These are phyloP conservation scores for Meda fulgida DNA, from an alignment of 2,797 vertebrate species.

Conservation along the genomic window DNA sequence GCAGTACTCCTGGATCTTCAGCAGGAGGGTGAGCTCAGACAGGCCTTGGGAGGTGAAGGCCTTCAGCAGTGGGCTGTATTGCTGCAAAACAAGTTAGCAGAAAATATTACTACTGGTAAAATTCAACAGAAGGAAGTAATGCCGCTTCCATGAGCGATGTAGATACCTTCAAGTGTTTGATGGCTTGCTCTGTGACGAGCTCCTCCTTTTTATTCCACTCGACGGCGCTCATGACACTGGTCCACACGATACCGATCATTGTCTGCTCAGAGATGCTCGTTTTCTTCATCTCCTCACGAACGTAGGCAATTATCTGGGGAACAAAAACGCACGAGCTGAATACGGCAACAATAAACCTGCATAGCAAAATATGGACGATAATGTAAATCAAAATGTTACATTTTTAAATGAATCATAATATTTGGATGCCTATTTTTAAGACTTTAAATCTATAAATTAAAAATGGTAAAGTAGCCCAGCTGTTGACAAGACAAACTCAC, in stretches of 20 bases:
- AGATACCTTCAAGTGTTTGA: constrained; percentile 96
- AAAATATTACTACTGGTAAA: neutral
- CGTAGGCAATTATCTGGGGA: constrained; percentile 87
- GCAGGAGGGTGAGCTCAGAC: constrained; percentile 93
- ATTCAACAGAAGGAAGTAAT: neutral
- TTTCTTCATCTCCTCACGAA: constrained; percentile 96
- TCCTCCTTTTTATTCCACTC: constrained; percentile 99
- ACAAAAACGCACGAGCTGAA: neutral
- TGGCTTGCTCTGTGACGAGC: constrained; percentile 97
- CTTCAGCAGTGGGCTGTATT: constrained; percentile 97
- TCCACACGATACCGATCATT: constrained; percentile 92
- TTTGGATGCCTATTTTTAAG: neutral
- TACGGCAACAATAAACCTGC: neutral
- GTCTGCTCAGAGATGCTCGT: constrained; percentile 90
- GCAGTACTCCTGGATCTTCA: constrained; percentile 98
- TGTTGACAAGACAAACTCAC: constrained; percentile 68
- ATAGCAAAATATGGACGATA: neutral
- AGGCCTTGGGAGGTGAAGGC: constrained; percentile 95
- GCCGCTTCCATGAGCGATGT: neutral
- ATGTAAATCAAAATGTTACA: neutral
- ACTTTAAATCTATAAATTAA: neutral
- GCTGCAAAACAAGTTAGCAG: constrained; percentile 70
- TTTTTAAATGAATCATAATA: neutral
- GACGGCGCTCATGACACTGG: constrained; percentile 92
- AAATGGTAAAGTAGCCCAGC: neutral